phyloP scores from a whole-genome alignment of 2,797 vertebrate species.

The Okamejei kenojei region DNA sequence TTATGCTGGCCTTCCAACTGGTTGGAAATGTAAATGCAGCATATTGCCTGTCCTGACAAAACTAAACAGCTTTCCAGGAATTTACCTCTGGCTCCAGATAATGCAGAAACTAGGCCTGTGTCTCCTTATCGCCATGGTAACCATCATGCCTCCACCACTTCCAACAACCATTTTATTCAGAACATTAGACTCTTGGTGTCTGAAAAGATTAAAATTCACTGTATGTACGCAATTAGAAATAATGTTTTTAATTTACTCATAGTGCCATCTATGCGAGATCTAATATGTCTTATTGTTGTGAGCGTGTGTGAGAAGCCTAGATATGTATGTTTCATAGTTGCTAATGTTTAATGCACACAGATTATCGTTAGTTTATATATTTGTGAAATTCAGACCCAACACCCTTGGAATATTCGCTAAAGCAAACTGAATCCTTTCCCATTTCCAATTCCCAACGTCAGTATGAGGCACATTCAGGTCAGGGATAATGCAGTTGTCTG shows the following conservation, averaged over 20 bases:
- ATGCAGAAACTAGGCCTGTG: conserved; percentile 10
- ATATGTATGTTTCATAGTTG: not conserved
- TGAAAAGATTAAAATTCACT: conserved; percentile 27
- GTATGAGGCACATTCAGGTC: not conserved
- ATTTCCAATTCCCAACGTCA: not conserved
- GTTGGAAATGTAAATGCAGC: not conserved
- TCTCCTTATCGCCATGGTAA: not conserved
- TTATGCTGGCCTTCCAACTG: not conserved
- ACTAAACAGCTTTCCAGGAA: not conserved
- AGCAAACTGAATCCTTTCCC: not conserved
- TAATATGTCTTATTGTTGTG: not conserved
- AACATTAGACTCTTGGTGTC: not conserved
- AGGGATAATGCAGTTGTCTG: not conserved
- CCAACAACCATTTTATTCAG: conserved; percentile 11
- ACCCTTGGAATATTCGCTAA: not conserved
- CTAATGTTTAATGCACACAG: too few relatives aligned
- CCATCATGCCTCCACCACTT: not conserved
- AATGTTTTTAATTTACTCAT: conserved; percentile 8
- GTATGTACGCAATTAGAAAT: conserved; percentile 13
- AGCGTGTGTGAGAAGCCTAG: not conserved
- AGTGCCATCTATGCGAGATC: not conserved
- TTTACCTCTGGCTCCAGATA: conserved; percentile 2
- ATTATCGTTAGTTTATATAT: not conserved
- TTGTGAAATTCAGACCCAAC: not conserved
- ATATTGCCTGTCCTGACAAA: not conserved